phyloP scores from a whole-genome alignment of 2,888 invertebrate genomes.

The Branchellion lobata region DNA sequence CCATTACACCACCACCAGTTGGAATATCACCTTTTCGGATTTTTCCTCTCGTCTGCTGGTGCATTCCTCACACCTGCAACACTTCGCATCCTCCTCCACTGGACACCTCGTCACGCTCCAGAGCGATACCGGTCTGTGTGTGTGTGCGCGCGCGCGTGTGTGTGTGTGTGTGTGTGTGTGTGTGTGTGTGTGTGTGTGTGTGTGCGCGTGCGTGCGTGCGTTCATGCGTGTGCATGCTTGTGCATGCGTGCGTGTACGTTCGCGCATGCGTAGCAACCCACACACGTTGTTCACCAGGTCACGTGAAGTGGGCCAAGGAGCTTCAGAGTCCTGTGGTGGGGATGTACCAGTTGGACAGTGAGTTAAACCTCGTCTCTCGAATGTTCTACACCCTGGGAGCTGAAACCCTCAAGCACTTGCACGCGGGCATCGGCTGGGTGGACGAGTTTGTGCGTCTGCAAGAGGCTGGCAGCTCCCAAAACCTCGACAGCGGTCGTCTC shows the following conservation, averaged over 20 bases:
- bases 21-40: constrained; percentile 96
- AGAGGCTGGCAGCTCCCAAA: constrained; percentile 24
- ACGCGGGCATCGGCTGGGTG: constrained; percentile 57
- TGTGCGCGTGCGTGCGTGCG: too few species aligned
- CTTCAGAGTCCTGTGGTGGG: constrained; percentile 87
- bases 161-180: too few species aligned
- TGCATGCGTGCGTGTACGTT: too few species aligned
- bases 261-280: too few species aligned
- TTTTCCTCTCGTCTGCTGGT: constrained; percentile 76
- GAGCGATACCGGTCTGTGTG: constrained; percentile 68
- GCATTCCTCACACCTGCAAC: constrained; percentile 71
- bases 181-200: neutral
- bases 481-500: neutral
- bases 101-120: constrained; percentile 83
- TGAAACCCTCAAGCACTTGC: constrained; percentile 70
- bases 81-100: constrained; percentile 85
- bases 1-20: constrained; percentile 63
- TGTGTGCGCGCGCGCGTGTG: too few species aligned
- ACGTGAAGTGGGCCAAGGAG: constrained; percentile 82
- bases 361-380: constrained; percentile 72
- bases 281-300: constrained; percentile 63
- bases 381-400: constrained; percentile 88
- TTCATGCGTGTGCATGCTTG: too few species aligned
- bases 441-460: constrained; percentile 58
- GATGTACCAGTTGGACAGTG: constrained; percentile 69